phyloP scores from a whole-genome alignment of 2,888 invertebrate species.

The Drosophila robusta region DNA sequence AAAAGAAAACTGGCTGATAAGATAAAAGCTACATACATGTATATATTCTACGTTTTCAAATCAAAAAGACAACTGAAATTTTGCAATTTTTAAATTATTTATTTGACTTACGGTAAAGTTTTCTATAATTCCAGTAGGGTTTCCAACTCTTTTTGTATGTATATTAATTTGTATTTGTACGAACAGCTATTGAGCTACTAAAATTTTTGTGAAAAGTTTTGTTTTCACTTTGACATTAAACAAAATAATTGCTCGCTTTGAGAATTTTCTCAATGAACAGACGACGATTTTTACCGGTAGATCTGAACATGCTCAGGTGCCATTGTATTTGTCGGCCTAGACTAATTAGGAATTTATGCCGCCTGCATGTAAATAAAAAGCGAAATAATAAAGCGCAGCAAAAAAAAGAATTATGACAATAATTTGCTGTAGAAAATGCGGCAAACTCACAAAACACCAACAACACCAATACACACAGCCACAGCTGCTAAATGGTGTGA shows the following conservation, averaged over 20 bases:
- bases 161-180: neutral
- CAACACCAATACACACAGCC: constrained; percentile 25
- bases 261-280: constrained; percentile 19
- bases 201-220: constrained; percentile 4
- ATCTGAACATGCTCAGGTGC: constrained; percentile 9
- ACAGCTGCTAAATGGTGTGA: constrained; percentile 44
- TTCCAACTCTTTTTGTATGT: neutral
- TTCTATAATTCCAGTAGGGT: too few species aligned
- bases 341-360: constrained; percentile 78
- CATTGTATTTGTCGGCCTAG: constrained; percentile 49
- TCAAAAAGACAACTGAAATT: too few species aligned
- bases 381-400: constrained; percentile 44
- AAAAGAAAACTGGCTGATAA: constrained; percentile 37
- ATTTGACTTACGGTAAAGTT: neutral
- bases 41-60: too few species aligned
- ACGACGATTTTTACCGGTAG: constrained; percentile 28
- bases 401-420: constrained; percentile 66
- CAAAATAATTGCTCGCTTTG: constrained; percentile 31
- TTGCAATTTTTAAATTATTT: neutral
- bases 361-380: constrained; percentile 59
- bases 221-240: constrained; percentile 30
- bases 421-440: constrained; percentile 74
- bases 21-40: constrained; percentile 21
- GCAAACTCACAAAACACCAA: constrained; percentile 43
- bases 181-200: neutral